Conservation (phyloP, 2,113 vertebrate species). For the Artemisiospiza belli region DNA sequence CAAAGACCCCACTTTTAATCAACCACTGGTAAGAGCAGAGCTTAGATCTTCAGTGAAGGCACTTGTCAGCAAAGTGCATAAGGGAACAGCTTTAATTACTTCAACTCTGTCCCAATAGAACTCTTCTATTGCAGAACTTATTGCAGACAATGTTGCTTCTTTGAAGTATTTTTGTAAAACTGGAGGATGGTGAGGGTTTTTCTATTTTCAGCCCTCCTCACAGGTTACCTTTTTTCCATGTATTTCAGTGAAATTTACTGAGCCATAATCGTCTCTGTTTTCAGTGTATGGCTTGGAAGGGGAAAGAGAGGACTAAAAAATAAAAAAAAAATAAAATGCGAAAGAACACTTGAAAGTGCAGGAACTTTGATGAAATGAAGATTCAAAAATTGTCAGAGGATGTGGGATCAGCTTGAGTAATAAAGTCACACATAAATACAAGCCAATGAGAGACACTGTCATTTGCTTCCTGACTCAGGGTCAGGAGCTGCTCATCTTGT, state of each 20-base stretch:
- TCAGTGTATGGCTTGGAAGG: background rate
- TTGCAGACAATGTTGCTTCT: background rate
- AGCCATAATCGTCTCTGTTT: background rate
- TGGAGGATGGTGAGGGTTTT: accelerated
- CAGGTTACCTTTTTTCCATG: background rate
- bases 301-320: background rate
- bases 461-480: background rate
- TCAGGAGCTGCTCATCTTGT: background rate
- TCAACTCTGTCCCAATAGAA: accelerated
- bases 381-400: background rate
- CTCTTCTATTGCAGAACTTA: background rate
- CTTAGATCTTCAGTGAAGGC: background rate
- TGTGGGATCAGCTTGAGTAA: background rate
- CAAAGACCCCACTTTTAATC: background rate
- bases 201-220: background rate
- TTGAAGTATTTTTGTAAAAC: background rate
- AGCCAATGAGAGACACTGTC: background rate
- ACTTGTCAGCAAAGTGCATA: background rate
- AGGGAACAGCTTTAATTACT: background rate
- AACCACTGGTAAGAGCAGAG: background rate
- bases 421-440: background rate
- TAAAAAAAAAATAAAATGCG: too few species aligned
- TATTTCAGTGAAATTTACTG: background rate
- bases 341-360: background rate
- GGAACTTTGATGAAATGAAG: background rate